Evolutionary conservation across 2,797 vertebrate genomes (phyloP).

Genomic region (Etheostoma nigrum): DNA sequence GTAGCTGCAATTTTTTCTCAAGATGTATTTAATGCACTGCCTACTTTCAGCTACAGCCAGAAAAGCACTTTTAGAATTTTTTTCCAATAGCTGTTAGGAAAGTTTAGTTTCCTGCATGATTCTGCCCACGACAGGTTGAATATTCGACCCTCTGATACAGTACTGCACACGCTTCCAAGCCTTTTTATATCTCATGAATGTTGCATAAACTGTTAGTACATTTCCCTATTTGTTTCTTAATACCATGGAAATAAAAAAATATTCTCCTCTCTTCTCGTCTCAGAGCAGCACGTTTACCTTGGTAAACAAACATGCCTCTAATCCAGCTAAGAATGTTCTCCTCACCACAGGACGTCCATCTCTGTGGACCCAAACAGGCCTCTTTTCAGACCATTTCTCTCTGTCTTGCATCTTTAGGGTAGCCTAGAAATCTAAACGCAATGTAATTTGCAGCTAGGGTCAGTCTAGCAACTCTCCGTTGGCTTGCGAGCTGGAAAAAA

Average conservation of each 20-base stretch:
- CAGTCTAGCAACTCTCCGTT: no score
- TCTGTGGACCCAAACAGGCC: slow-evolving; percentile 48
- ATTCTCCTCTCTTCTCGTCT: slow-evolving; percentile 41
- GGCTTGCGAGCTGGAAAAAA: no score
- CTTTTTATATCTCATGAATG: slow-evolving; percentile 48
- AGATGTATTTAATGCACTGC: slow-evolving; percentile 10
- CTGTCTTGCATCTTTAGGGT: slow-evolving; percentile 42
- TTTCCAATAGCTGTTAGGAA: slow-evolving; percentile 16
- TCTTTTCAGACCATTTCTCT: slow-evolving; percentile 54
- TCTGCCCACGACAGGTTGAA: slow-evolving; percentile 40
- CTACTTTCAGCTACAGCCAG: slow-evolving; percentile 6
- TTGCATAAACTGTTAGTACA: slow-evolving; percentile 41
- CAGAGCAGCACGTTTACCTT: slow-evolving; percentile 60
- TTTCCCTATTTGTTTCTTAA: slow-evolving; percentile 34
- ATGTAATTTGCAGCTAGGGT: no score
- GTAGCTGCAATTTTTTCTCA: slow-evolving; percentile 10
- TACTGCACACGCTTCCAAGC: slow-evolving; percentile 17
- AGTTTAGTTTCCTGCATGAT: slow-evolving; percentile 12
- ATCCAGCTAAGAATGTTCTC: slow-evolving; percentile 79
- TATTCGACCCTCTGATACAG: slow-evolving; percentile 40
- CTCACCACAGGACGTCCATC: slow-evolving; percentile 63
- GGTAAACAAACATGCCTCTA: slow-evolving; percentile 74
- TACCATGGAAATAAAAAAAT: background rate
- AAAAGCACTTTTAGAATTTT: slow-evolving; percentile 15
- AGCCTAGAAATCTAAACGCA: no score